These are phyloP conservation scores for Phalloptychus januarius DNA, from an alignment of 2,797 vertebrate species.

Conservation along the genomic window DNA sequence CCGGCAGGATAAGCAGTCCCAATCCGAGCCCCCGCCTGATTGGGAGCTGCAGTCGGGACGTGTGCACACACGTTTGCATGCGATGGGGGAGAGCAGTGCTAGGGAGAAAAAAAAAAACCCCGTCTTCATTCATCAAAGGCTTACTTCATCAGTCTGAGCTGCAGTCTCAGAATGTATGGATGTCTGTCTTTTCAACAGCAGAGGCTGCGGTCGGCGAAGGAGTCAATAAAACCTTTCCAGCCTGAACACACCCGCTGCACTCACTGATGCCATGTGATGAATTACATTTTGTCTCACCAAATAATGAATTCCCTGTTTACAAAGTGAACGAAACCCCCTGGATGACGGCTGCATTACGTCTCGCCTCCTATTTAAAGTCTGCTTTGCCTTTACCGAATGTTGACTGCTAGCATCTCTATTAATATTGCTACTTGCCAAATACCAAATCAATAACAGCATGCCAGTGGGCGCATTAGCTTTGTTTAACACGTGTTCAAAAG, in stretches of 20 bases:
- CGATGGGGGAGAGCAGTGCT: conserved; percentile 16
- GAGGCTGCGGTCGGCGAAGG: background rate
- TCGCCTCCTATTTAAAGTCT: conserved; percentile 9
- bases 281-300: conserved; percentile 25
- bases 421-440: background rate
- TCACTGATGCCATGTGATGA: conserved; percentile 15
- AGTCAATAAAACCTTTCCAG: conserved; percentile 23
- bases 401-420: background rate
- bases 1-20: conserved; percentile 71
- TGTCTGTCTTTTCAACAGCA: conserved; percentile 32
- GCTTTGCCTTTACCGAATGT: background rate
- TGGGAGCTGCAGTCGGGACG: conserved; percentile 47
- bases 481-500: conserved; percentile 10
- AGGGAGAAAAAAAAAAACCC: conserved; percentile 17
- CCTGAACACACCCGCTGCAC: conserved; percentile 9
- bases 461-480: background rate
- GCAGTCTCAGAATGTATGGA: conserved; percentile 37
- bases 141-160: conserved; percentile 39
- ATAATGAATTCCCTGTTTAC: conserved; percentile 19
- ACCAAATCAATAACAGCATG: background rate
- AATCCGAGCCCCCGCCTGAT: conserved; percentile 39
- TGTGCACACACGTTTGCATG: conserved; percentile 9
- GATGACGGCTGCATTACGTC: background rate
- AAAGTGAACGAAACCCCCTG: background rate
- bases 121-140: conserved; percentile 28